These are phyloP conservation scores for Caranx melampygus DNA, from an alignment of 2,113 vertebrate genomes.

Conservation along the genomic window DNA sequence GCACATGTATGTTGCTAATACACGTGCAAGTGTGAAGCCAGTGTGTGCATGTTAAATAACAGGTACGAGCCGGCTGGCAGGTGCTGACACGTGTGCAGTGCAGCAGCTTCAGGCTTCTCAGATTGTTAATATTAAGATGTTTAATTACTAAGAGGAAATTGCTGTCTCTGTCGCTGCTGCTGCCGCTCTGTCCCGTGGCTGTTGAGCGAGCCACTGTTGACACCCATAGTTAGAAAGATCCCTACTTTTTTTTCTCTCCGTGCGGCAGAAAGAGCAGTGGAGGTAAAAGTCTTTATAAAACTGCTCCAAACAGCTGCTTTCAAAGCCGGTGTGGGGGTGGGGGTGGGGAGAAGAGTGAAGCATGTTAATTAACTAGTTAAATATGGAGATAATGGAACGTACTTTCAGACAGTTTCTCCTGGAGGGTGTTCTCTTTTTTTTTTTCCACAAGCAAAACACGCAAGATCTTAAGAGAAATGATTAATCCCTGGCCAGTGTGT, in stretches of 20 bases:
- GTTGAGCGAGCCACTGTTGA: neutral
- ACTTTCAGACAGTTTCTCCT: neutral
- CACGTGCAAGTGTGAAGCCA: slow-evolving; percentile 14
- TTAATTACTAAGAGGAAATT: slow-evolving; percentile 49
- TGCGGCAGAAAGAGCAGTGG: neutral
- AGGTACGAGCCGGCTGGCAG: slow-evolving; percentile 6
- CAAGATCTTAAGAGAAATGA: neutral
- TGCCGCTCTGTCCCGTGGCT: slow-evolving; percentile 1
- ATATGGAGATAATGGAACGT: neutral
- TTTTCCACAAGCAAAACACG: neutral
- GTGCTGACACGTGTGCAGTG: slow-evolving; percentile 26
- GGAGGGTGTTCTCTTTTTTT: neutral
- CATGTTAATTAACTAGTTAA: neutral
- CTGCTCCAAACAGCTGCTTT: neutral
- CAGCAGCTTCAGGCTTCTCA: slow-evolving; percentile 26
- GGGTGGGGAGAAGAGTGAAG: neutral
- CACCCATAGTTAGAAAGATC: neutral
- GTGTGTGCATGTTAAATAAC: slow-evolving; percentile 31
- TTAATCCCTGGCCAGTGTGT: neutral
- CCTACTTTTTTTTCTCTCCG: neutral
- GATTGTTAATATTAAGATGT: slow-evolving; percentile 44
- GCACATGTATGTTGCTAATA: neutral
- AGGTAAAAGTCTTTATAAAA: neutral
- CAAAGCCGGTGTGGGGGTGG: neutral
- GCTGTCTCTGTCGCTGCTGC: slow-evolving; percentile 8